Base-by-base conservation (phyloP, 2,797 vertebrate genomes). In the Microctenopoma lineatum region DNA sequence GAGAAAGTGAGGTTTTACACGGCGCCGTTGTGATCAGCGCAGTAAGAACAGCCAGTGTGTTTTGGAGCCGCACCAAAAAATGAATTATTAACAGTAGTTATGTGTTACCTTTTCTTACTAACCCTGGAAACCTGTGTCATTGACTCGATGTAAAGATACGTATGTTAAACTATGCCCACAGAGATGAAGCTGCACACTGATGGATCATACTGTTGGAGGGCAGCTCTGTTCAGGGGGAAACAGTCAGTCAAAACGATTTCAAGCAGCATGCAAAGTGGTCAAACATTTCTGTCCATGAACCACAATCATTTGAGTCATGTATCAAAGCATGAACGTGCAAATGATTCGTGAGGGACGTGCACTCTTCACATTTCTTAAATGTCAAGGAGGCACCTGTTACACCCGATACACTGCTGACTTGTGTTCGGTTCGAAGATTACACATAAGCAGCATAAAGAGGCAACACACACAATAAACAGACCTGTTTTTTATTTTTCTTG, bases 1-100 rank as follows among this genome's bases (percentile, higher is more conserved):
- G 27, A 4, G 27, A 29, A 29, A 29, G 85, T 80, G 48, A 38
- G 18, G 21, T 66, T 87, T 82, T 72, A 77, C 77, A 52, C 55
- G 61, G 70, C 68, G 66, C 44, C 42, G 42, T 65, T 25, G 56
- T 57, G 16, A 25, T 48, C 45, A 60, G 66, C 36, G 26, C 46
- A 5, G 54, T 26, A 29, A 15, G 25, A 70, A 38, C n/a, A 59
- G 29, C 41, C 36, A 4, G n/a, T 21, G 34, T 61, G 51, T 21
- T 21, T 21, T 21, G 21, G 15, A 46, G 54, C 32, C 1, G 2
- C 27, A 7, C 29, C 18, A 16, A 39, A 57, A 46, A 34, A 38
- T 63, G 2, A 26, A 67, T 48, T 29, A 36, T 66, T 46, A 3
- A 52, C 12, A 38, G 29, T 15, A 44, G 66, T 62, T 18, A 53